A percentile compares a stretch with the other conserved stretches of the same genome.
Conservation (phyloP, 2,113 vertebrate species). For the Odontophorus gujanensis region DNA sequence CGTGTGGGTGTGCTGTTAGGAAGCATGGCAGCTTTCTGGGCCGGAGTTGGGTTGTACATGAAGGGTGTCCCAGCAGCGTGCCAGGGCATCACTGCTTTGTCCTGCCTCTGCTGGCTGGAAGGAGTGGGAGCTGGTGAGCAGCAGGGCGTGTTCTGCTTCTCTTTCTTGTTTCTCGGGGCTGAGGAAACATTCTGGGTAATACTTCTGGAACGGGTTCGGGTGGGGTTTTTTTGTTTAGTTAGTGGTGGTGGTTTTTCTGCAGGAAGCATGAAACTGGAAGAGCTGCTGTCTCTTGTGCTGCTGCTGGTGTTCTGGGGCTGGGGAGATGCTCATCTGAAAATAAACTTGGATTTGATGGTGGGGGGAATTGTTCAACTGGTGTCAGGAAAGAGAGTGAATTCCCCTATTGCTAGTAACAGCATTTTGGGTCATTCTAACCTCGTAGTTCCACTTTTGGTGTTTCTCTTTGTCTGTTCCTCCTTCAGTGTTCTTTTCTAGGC, state of each 20-base stretch:
- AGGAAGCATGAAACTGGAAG: background rate
- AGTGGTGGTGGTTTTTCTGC: background rate
- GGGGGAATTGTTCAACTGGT: background rate
- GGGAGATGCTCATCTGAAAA: background rate
- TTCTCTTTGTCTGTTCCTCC: background rate
- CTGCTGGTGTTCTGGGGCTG: background rate
- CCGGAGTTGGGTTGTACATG: background rate
- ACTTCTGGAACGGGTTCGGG: background rate
- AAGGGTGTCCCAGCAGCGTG: background rate
- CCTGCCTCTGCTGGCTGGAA: background rate
- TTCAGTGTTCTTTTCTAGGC: background rate
- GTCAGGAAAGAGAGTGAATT: background rate
- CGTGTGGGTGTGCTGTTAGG: background rate
- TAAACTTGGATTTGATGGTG: background rate
- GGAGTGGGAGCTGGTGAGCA: background rate
- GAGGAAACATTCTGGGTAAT: background rate
- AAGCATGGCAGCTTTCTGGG: background rate
- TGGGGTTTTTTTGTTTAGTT: background rate
- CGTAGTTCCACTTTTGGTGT: background rate
- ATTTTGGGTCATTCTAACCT: background rate
- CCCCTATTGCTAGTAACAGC: background rate
- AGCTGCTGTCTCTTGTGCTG: background rate
- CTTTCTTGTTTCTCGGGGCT: constrained; percentile 16
- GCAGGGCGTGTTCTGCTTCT: constrained; percentile 4
- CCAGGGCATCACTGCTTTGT: background rate